Percentiles rank a stretch among this genome's conserved stretches.
Conservation (phyloP, 1,140 invertebrate species). For the Drosophila saltans region DNA sequence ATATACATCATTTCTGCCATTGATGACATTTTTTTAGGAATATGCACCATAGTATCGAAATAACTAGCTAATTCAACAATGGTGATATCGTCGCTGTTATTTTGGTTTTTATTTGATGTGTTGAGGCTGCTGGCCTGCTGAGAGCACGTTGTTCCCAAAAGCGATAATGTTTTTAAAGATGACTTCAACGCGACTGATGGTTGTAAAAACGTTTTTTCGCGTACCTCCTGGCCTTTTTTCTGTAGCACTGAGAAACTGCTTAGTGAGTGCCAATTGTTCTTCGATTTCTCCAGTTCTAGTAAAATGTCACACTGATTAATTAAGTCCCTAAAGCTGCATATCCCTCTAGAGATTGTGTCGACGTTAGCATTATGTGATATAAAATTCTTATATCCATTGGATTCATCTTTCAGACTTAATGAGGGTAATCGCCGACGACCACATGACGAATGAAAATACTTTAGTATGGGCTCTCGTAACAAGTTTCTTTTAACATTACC, state of each 20-base stretch:
- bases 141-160: constrained; percentile 83
- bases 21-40: constrained; percentile 97
- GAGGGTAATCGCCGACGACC: constrained; percentile 34
- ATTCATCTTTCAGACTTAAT: constrained; percentile 30
- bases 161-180: constrained; percentile 20
- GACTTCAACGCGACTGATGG: background rate
- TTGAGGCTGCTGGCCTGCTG: constrained; percentile 85
- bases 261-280: constrained; percentile 28
- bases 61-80: constrained; percentile 96
- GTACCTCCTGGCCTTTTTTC: constrained; percentile 3
- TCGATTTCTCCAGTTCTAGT: constrained; percentile 54
- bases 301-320: constrained; percentile 65
- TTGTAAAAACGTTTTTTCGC: background rate
- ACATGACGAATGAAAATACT: constrained; percentile 22
- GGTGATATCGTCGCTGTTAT: constrained; percentile 88
- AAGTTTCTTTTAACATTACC: constrained; percentile 37
- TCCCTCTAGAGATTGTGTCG: constrained; percentile 30
- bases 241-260: constrained; percentile 1
- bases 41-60: constrained; percentile 96
- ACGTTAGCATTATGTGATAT: constrained; percentile 14
- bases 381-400: constrained; percentile 20
- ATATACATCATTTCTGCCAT: constrained; percentile 99
- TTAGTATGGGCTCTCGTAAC: constrained; percentile 60
- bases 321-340: constrained; percentile 60
- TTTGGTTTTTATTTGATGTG: constrained; percentile 82